A percentile compares a stretch with the other conserved stretches of the same genome.
Evolutionary conservation across 2,797 vertebrate genomes (phyloP).

Genomic region (Sebastes nivosus): DNA sequence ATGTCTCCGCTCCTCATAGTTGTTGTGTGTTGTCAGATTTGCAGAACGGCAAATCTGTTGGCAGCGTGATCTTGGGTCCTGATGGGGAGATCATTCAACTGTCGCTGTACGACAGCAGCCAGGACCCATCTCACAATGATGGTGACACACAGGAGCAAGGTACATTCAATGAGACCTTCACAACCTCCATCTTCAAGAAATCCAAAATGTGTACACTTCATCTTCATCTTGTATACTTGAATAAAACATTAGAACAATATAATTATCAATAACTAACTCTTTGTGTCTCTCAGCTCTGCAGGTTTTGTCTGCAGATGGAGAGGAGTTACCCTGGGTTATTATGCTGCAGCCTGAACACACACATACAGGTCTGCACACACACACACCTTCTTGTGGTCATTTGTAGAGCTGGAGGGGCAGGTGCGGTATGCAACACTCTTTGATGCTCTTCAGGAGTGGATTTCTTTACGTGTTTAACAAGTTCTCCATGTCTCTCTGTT

Average conservation of each 20-base stretch:
- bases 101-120: conserved; percentile 65
- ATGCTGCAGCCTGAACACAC: conserved; percentile 58
- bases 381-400: neutral
- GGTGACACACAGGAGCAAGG: conserved; percentile 59
- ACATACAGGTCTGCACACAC: conserved; percentile 29
- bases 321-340: conserved; percentile 65
- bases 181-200: neutral
- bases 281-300: conserved; percentile 53
- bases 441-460: neutral
- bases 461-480: neutral
- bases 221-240: neutral
- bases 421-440: too few relatives aligned
- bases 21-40: conserved; percentile 67
- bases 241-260: neutral
- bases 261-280: neutral
- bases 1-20: neutral
- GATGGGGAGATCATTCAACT: conserved; percentile 78
- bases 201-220: neutral
- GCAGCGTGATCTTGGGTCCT: conserved; percentile 76
- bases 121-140: conserved; percentile 39
- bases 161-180: neutral
- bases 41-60: conserved; percentile 62
- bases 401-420: neutral
- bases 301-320: conserved; percentile 63
- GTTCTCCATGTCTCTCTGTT: neutral